These are phyloP conservation scores for Siniperca scherzeri DNA, from an alignment of 2,797 vertebrate species.

Conservation along the genomic window DNA sequence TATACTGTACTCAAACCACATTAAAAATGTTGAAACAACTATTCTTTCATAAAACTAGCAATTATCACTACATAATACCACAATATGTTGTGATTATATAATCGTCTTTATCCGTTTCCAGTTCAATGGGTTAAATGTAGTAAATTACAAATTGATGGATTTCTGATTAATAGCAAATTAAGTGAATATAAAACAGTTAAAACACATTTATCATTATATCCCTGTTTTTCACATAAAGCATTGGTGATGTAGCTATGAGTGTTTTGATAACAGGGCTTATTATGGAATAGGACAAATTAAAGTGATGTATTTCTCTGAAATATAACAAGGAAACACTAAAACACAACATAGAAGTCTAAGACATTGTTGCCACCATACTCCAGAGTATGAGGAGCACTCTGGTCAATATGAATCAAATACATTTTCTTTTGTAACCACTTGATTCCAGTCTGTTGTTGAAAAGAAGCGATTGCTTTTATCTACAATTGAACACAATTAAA, in stretches of 20 bases:
- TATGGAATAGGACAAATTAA: not conserved
- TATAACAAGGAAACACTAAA: not conserved
- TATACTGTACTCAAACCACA: not conserved
- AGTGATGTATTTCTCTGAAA: conserved; percentile 7
- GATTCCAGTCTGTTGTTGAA: conserved; percentile 19
- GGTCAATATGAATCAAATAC: conserved; percentile 18
- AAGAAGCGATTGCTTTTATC: conserved; percentile 21
- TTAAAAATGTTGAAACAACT: not conserved
- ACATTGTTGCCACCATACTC: not conserved
- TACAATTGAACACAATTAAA: conserved; percentile 27
- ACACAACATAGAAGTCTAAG: not conserved
- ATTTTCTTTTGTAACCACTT: conserved; percentile 25
- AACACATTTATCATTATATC: not conserved
- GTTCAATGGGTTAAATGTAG: not conserved
- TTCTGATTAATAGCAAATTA: not conserved
- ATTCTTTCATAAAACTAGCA: not conserved
- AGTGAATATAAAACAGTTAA: not conserved
- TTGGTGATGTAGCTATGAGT: not conserved
- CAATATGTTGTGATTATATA: not conserved
- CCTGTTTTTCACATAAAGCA: not conserved
- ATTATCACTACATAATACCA: not conserved
- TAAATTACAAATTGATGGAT: not conserved
- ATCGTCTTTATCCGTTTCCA: not conserved
- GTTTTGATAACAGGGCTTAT: not conserved
- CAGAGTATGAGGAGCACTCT: conserved; percentile 6